phyloP scores from a whole-genome alignment of 2,113 vertebrate genomes.

The Cathartes aura region DNA sequence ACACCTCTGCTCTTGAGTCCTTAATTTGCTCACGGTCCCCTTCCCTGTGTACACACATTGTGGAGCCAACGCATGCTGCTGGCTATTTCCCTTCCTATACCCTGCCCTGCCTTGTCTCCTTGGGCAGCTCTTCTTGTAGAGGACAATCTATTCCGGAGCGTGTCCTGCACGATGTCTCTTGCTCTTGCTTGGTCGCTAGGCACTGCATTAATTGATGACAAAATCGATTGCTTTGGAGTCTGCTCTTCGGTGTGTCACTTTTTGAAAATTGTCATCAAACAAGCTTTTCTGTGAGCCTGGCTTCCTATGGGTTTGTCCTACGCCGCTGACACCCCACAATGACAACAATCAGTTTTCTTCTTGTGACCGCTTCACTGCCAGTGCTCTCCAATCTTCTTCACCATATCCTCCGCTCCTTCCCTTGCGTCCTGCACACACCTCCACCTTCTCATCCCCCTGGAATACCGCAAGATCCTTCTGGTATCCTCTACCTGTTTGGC shows the following conservation, averaged over 20 bases:
- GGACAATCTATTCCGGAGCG: rapidly evolving
- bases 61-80: neutral
- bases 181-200: neutral
- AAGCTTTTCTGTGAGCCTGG: neutral
- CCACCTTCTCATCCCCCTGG: neutral
- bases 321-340: neutral
- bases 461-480: neutral
- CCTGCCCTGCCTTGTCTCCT: neutral
- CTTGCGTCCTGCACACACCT: neutral
- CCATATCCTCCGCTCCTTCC: neutral
- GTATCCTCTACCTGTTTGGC: neutral
- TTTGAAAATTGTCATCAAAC: neutral
- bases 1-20: neutral
- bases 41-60: neutral
- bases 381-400: neutral
- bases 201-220: neutral
- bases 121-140: neutral
- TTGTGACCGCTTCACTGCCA: neutral
- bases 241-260: neutral
- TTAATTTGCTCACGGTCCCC: rapidly evolving
- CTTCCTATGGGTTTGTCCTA: neutral
- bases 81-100: neutral
- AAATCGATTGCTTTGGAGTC: neutral
- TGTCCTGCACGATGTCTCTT: neutral
- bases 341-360: rapidly evolving